Evolutionary conservation across 2,888 invertebrate genomes (phyloP).

Genomic region (Diplolepis rosae): DNA sequence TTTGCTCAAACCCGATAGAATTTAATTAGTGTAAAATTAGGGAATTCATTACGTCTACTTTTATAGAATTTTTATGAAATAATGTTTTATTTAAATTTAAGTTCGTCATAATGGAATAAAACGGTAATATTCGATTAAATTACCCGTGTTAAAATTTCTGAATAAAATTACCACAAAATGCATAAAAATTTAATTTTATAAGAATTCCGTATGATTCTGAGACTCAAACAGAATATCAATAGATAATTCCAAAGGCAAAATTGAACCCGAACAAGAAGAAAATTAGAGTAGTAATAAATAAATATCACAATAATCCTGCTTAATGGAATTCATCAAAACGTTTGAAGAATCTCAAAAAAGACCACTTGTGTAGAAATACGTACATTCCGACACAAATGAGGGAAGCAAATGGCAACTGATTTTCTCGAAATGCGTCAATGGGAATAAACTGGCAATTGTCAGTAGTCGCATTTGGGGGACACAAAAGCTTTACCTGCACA

Average conservation of each 20-base stretch:
- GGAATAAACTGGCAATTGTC: constrained; percentile 16
- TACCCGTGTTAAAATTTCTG: no score
- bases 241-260: neutral
- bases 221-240: neutral
- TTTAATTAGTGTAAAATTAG: no score
- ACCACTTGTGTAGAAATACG: neutral
- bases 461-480: neutral
- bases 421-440: constrained; percentile 23
- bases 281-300: neutral
- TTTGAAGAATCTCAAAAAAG: neutral
- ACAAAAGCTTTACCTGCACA: neutral
- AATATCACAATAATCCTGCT: neutral
- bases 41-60: no score
- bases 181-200: no score
- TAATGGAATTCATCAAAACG: neutral
- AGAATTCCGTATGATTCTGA: no score
- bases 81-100: no score
- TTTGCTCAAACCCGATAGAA: no score
- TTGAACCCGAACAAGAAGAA: neutral
- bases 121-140: no score
- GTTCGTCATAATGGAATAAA: no score
- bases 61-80: no score
- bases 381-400: no score
- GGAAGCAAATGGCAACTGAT: constrained; percentile 13
- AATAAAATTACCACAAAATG: no score